phyloP scores from a whole-genome alignment of 2,888 invertebrate species.

The Uloborus plumipes region DNA sequence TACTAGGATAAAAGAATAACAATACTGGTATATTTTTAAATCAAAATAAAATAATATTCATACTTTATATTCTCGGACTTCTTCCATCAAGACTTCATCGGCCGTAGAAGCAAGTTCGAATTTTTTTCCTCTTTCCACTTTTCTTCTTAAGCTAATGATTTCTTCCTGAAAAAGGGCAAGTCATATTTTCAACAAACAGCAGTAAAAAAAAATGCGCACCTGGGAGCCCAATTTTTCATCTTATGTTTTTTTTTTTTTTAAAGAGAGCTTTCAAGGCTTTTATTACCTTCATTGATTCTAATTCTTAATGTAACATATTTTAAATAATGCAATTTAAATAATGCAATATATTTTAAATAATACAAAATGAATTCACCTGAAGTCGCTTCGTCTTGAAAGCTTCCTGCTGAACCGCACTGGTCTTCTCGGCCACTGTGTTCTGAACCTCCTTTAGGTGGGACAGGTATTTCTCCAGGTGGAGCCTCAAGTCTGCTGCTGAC shows the following conservation, averaged over 20 bases:
- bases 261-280: no score
- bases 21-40: no score
- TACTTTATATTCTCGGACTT: constrained; percentile 93
- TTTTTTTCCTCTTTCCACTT: constrained; percentile 97
- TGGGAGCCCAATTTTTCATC: no score
- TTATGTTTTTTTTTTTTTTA: no score
- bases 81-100: constrained; percentile 96
- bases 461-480: constrained; percentile 97
- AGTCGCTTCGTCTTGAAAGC: constrained; percentile 96
- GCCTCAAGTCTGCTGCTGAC: constrained; percentile 94
- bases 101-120: constrained; percentile 95
- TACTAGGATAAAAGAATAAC: no score
- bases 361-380: constrained; percentile 69
- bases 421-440: constrained; percentile 95
- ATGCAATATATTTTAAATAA: neutral
- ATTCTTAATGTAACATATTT: no score
- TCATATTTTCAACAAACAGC: constrained; percentile 1
- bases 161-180: constrained; percentile 82
- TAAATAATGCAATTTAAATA: no score
- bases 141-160: constrained; percentile 88
- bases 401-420: constrained; percentile 93
- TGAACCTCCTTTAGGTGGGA: constrained; percentile 98
- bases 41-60: neutral
- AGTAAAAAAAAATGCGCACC: constrained; percentile 19
- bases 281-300: no score